Evolutionary conservation across 2,888 invertebrate genomes (phyloP).

Genomic region (Theodoxus fluviatilis): DNA sequence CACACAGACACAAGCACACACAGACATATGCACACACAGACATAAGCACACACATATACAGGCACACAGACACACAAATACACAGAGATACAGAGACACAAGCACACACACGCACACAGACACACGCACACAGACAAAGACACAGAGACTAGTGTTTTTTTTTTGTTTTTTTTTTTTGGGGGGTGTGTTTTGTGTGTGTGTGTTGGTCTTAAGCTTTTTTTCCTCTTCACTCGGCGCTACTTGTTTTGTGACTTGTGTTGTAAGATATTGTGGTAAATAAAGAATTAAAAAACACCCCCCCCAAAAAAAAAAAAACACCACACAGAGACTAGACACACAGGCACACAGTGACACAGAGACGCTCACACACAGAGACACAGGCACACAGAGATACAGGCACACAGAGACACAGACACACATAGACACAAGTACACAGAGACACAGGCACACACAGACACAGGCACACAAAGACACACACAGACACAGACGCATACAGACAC

Average conservation of each 20-base stretch:
- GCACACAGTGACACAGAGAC: not conserved
- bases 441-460: not conserved
- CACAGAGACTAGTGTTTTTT: no score
- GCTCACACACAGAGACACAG: not conserved
- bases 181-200: no score
- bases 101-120: conserved; percentile 11
- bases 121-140: no score
- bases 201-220: no score
- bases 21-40: not conserved
- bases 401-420: no score
- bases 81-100: conserved; percentile 16
- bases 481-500: not conserved
- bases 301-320: no score
- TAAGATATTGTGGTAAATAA: no score
- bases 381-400: conserved; percentile 16
- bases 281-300: no score
- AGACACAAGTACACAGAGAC: not conserved
- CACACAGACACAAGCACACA: not conserved
- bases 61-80: not conserved
- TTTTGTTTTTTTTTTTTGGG: no score
- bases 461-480: not conserved
- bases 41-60: conserved; percentile 19
- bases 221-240: no score
- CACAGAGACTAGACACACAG: not conserved
- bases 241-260: no score